These are phyloP conservation scores for Corythucha ciliata DNA, from an alignment of 2,888 invertebrate species.

Conservation along the genomic window DNA sequence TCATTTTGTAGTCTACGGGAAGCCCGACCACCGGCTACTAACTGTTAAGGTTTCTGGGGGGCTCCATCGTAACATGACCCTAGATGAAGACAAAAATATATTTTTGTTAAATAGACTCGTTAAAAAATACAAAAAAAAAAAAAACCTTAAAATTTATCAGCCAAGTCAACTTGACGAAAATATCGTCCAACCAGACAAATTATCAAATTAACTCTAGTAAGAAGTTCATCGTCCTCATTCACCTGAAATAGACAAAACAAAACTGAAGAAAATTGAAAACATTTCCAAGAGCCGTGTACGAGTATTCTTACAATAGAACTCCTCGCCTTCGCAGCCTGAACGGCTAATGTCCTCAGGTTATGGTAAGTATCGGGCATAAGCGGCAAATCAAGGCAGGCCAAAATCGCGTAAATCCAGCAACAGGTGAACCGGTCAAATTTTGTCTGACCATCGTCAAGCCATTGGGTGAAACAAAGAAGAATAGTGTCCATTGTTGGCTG, in stretches of 20 bases:
- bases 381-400: constrained; percentile 56
- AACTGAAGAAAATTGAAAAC: not conserved
- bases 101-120: too few relatives aligned
- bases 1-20: too few relatives aligned
- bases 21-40: too few relatives aligned
- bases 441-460: constrained; percentile 43
- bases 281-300: not conserved
- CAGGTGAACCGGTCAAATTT: constrained; percentile 45
- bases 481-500: constrained; percentile 19
- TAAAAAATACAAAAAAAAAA: too few relatives aligned
- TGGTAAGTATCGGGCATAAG: constrained; percentile 58
- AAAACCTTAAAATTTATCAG: constrained; percentile 44
- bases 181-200: constrained; percentile 65
- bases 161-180: constrained; percentile 65
- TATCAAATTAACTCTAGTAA: constrained; percentile 52
- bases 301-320: constrained; percentile 7
- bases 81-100: too few relatives aligned
- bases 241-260: too few relatives aligned
- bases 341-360: constrained; percentile 53
- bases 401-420: constrained; percentile 60
- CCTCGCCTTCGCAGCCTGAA: constrained; percentile 39
- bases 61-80: too few relatives aligned
- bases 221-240: constrained; percentile 8
- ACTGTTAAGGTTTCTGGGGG: too few relatives aligned
- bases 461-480: constrained; percentile 38